These are phyloP conservation scores for Orientallactaga bullata DNA, from an alignment of 2,113 vertebrate genomes.

Conservation along the genomic window DNA sequence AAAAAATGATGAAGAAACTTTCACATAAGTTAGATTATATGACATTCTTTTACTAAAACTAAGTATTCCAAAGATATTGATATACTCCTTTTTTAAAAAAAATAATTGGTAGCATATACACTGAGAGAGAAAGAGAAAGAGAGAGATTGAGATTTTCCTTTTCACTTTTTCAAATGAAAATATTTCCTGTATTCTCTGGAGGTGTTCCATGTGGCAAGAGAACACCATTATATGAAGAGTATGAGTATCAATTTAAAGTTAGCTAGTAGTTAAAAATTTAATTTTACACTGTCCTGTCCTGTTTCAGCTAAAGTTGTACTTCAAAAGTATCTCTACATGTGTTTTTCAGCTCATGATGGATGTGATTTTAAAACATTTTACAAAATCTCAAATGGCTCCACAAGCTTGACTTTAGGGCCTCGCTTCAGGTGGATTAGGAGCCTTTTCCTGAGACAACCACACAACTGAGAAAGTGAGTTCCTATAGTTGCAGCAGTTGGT, in stretches of 20 bases:
- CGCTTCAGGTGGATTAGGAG: background rate
- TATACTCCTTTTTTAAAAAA: background rate
- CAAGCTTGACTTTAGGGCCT: background rate
- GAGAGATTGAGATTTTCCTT: background rate
- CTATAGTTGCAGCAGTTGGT: slow-evolving; percentile 38
- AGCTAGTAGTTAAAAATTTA: background rate
- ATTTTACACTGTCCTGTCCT: background rate
- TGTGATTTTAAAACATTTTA: background rate
- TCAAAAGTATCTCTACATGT: background rate
- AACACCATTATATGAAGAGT: background rate
- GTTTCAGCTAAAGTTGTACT: background rate
- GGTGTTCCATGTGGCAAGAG: background rate
- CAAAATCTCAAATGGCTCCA: background rate
- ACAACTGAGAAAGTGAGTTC: slow-evolving; percentile 10
- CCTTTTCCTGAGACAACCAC: background rate
- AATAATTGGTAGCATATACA: no score
- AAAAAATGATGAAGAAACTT: background rate
- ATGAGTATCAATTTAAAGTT: background rate
- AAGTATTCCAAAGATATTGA: slow-evolving; percentile 21
- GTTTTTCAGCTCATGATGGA: background rate
- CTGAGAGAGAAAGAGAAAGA: no score
- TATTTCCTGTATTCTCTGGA: background rate
- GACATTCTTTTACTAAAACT: background rate
- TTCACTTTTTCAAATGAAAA: background rate
- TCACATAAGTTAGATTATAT: background rate